Percentiles rank a stretch among this genome's conserved stretches.
Conservation (phyloP, 2,797 vertebrate genomes). For the Nothura maculosa region DNA sequence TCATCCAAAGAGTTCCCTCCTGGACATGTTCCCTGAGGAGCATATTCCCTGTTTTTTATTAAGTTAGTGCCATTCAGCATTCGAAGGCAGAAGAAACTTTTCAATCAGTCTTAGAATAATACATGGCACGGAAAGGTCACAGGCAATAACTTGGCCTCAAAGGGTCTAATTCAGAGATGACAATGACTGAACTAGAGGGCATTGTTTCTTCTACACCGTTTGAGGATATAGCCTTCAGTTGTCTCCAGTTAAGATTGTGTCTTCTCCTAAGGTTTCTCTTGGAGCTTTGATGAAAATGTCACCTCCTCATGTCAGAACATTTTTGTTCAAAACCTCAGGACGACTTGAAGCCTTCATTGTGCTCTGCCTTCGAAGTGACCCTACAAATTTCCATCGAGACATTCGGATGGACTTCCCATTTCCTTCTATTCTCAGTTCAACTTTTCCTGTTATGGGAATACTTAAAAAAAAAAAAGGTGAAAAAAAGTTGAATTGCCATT, state of each 20-base stretch:
- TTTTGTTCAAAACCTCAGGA: neutral
- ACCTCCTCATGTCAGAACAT: neutral
- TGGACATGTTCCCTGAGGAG: too few species aligned
- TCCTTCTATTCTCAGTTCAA: conserved; percentile 60
- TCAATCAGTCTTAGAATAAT: neutral
- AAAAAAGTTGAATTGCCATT: neutral
- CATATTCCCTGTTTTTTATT: too few species aligned
- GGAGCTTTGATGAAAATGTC: neutral
- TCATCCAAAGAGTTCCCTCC: neutral
- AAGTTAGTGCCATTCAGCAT: neutral
- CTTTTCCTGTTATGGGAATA: conserved; percentile 37
- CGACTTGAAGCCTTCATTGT: neutral
- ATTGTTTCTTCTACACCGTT: neutral
- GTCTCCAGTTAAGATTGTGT: neutral
- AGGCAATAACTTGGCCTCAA: neutral
- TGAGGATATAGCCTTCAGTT: neutral
- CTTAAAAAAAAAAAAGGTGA: neutral
- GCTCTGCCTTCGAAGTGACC: neutral
- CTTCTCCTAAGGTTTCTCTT: neutral
- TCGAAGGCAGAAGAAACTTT: neutral
- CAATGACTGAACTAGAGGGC: neutral
- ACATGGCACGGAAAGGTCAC: neutral
- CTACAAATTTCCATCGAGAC: neutral
- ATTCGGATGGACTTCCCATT: conserved; percentile 46
- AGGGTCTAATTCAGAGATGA: neutral